Evolutionary conservation across 2,113 vertebrate genomes (phyloP).

Genomic region (Microcebus ravelobensis): DNA sequence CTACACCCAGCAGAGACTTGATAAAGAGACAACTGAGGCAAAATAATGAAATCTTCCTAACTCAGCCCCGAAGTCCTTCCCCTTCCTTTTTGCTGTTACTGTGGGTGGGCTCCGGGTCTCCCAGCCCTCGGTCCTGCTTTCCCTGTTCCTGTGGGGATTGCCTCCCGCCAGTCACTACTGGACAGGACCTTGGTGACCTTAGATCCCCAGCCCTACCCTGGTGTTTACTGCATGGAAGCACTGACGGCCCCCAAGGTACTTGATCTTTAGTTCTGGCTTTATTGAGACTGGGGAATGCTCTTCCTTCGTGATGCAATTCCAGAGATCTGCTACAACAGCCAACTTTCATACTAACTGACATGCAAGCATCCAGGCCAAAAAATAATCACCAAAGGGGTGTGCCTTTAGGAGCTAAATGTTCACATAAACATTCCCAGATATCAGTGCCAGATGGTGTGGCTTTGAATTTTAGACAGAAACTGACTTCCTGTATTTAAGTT

Average conservation of each 20-base stretch:
- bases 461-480: not conserved
- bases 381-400: not conserved
- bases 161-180: not conserved
- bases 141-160: not conserved
- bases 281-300: not conserved
- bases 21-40: not conserved
- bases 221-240: not conserved
- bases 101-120: not conserved
- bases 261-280: not conserved
- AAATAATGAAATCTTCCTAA: not conserved
- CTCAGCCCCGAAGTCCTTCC: rapidly evolving
- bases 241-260: not conserved
- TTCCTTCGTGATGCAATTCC: not conserved
- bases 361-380: not conserved
- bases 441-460: not conserved
- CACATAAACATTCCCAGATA: not conserved
- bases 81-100: not conserved
- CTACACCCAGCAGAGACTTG: not conserved
- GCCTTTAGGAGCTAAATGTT: not conserved
- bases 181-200: not conserved
- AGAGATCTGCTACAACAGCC: not conserved
- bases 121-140: not conserved
- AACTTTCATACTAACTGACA: not conserved
- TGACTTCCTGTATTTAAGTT: not conserved
- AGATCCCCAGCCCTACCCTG: not conserved